Percentiles rank a stretch among this genome's conserved stretches.
Conservation (phyloP, 2,888 invertebrate species). For the Rhogogaster chlorosoma region DNA sequence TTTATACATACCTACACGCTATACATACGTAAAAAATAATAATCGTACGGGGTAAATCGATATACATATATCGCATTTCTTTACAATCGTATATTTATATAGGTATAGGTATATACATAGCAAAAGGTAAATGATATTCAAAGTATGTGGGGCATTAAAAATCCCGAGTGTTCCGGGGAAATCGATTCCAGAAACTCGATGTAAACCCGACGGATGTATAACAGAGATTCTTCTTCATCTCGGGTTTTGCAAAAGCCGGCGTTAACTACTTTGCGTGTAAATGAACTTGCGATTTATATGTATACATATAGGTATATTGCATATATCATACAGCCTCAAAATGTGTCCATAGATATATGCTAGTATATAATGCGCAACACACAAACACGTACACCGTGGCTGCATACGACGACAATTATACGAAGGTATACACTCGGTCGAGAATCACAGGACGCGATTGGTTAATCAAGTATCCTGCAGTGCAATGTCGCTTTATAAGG, state of each 20-base stretch:
- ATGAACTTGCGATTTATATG: constrained; percentile 38
- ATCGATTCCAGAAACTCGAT: constrained; percentile 29
- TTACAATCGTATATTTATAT: background rate
- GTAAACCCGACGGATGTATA: background rate
- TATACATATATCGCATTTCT: constrained; percentile 15
- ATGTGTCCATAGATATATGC: background rate
- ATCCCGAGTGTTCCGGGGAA: background rate
- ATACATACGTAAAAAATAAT: background rate
- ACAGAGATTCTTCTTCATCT: background rate
- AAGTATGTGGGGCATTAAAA: background rate
- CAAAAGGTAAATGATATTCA: background rate
- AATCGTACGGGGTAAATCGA: constrained; percentile 4
- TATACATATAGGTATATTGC: background rate
- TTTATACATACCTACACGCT: background rate
- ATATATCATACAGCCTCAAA: background rate
- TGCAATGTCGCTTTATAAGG: constrained; percentile 75
- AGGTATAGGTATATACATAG: background rate
- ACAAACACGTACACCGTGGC: background rate
- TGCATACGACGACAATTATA: constrained; percentile 31
- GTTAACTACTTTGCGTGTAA: constrained; percentile 39
- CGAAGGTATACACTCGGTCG: constrained; percentile 44
- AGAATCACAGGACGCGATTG: constrained; percentile 75
- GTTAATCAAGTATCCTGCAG: constrained; percentile 76
- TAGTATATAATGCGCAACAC: constrained; percentile 8
- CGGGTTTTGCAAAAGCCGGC: constrained; percentile 16